Percentiles rank a stretch among this genome's conserved stretches.
phyloP scores from a whole-genome alignment of 2,113 vertebrate genomes.

The Grallaria varia region DNA sequence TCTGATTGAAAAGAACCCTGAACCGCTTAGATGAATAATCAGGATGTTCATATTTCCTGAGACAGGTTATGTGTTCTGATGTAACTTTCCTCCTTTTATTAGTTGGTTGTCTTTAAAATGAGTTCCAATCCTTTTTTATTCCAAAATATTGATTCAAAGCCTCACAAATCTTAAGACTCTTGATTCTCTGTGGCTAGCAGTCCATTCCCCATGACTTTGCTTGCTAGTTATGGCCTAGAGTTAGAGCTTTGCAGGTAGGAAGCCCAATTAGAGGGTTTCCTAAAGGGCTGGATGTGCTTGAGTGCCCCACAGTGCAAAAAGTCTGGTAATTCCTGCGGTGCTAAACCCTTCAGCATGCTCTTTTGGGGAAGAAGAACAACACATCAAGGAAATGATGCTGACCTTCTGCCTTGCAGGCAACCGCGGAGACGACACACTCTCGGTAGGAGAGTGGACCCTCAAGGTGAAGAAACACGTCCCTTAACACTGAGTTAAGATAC shows the following conservation, averaged over 20 bases:
- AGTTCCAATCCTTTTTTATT: background rate
- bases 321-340: background rate
- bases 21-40: background rate
- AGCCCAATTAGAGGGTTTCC: constrained; percentile 1
- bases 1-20: background rate
- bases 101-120: background rate
- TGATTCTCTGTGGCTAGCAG: background rate
- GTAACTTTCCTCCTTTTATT: background rate
- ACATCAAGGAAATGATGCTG: constrained; percentile 1
- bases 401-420: constrained; percentile 2
- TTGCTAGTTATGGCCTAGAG: background rate
- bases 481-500: background rate
- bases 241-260: background rate
- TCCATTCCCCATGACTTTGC: background rate
- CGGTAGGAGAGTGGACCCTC: background rate
- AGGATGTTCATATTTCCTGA: background rate
- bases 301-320: background rate
- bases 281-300: background rate
- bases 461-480: background rate
- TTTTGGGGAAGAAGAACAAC: background rate
- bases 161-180: background rate
- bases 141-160: background rate
- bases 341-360: background rate
- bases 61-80: background rate
- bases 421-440: background rate